phyloP scores from a whole-genome alignment of 2,888 invertebrate species.

The Lepidocyrtoides sp. region DNA sequence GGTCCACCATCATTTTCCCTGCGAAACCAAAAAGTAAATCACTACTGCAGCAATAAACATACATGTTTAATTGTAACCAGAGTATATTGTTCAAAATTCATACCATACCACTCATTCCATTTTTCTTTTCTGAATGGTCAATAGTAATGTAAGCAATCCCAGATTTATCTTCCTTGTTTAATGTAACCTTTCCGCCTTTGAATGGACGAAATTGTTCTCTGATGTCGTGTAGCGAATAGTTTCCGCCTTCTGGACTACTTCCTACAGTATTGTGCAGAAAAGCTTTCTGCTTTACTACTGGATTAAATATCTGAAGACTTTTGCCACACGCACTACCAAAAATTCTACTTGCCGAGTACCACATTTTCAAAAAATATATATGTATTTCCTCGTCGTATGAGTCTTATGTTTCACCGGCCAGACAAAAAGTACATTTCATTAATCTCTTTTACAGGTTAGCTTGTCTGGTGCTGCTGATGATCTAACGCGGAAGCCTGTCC shows the following conservation, averaged over 20 bases:
- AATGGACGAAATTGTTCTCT: slow-evolving; percentile 80
- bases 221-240: slow-evolving; percentile 76
- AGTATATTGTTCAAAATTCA: no score
- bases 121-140: slow-evolving; percentile 87
- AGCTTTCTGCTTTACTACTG: neutral
- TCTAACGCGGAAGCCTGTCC: slow-evolving; percentile 1
- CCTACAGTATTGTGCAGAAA: neutral
- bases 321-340: neutral
- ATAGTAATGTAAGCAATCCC: slow-evolving; percentile 87
- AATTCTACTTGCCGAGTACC: neutral
- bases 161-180: slow-evolving; percentile 86
- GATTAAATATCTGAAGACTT: neutral
- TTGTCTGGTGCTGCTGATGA: neutral
- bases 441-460: no score
- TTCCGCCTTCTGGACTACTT: no score
- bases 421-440: no score
- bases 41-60: no score
- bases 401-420: no score
- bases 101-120: slow-evolving; percentile 87
- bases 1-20: slow-evolving; percentile 88
- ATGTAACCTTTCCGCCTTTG: slow-evolving; percentile 86
- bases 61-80: no score
- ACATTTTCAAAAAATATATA: no score
- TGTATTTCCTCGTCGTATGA: no score
- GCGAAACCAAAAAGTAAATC: slow-evolving; percentile 81